Evolutionary conservation across 35 echinoderm and acorn worm species (phyloP), one percentile per base, ranked within the genome.

Genomic region (Ophiothrix spiculata): DNA sequence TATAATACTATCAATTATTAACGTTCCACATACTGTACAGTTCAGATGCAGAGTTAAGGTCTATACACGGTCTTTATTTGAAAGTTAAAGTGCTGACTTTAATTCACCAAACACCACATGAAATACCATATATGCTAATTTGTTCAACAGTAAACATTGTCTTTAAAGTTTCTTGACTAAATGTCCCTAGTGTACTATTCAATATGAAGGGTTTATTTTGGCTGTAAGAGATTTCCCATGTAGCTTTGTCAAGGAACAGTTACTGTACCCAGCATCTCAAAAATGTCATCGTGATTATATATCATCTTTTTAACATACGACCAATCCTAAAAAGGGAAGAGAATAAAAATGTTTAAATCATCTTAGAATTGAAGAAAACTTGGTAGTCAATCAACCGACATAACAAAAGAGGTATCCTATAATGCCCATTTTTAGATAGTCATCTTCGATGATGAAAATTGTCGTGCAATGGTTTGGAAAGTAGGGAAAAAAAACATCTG

Each of bases 11-110:
- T 15, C 29, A 69, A 69, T 2, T 69, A 69, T 69, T 15, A 2
- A 69, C 60, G 21, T 54, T 54, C 16, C 60, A 69, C 60, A 69
- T 28, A 69, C 60, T 69, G 60, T 69, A 69, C 60, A 69, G 60
- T 69, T 25, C 29, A 69, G 60, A 69, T 15, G 60, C 60, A 69
- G 60, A 69, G 60, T 69, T 28, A 25, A 69, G 60, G 29, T 12
- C 60, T 69, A 25, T 69, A 69, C 60, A 69, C 29, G 17, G 17
- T 15, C 60, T 69, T 69, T 49, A 69, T 2, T 25, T 15, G 8
- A 15, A 4, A 69, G 60, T 28, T 25, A 49, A 49, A 6, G 19
- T 49, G 42, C 60, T 69, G 23, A 69, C 23, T 69, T n/a, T n/a
- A n/a, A 28, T 69, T n/a, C 8, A n/a, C 17, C 60, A 69, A 69